phyloP scores from a whole-genome alignment of 2,113 vertebrate species.

The Vulpes lagopus region DNA sequence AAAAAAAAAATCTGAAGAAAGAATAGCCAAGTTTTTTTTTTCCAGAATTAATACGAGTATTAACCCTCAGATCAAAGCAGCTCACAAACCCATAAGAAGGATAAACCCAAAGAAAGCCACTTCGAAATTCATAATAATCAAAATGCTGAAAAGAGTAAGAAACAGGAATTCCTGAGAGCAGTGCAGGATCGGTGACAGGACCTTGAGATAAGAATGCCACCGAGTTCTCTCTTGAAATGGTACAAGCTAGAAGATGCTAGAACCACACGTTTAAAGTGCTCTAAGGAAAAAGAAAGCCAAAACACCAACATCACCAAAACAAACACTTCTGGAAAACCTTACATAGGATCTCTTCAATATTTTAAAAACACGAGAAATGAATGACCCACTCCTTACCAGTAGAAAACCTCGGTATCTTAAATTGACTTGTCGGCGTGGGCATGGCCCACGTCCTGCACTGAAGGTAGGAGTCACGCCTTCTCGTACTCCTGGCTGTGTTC shows the following conservation, averaged over 20 bases:
- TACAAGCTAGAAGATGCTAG: accelerated
- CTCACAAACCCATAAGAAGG: no score
- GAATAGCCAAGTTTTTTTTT: not conserved
- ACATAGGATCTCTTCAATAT: not conserved
- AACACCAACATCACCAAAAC: not conserved
- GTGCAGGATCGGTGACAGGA: accelerated
- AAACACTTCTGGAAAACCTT: not conserved
- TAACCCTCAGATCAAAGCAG: not conserved
- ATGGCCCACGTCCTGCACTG: not conserved
- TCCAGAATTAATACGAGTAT: not conserved
- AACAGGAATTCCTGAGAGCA: not conserved
- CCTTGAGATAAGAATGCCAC: accelerated
- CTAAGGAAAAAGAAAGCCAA: no score
- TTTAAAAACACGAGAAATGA: not conserved
- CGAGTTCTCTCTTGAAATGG: accelerated
- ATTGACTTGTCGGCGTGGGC: slow-evolving; percentile 54
- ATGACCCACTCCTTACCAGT: slow-evolving; percentile 73
- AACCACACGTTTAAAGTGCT: accelerated
- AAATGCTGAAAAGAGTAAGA: not conserved
- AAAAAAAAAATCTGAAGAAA: not conserved
- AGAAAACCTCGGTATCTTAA: slow-evolving; percentile 66
- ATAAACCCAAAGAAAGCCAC: not conserved
- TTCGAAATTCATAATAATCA: accelerated
- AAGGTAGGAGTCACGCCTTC: not conserved
- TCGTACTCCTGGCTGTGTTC: slow-evolving; percentile 64